phyloP scores from a whole-genome alignment of 2,797 vertebrate species.

The Microhierax caerulescens region DNA sequence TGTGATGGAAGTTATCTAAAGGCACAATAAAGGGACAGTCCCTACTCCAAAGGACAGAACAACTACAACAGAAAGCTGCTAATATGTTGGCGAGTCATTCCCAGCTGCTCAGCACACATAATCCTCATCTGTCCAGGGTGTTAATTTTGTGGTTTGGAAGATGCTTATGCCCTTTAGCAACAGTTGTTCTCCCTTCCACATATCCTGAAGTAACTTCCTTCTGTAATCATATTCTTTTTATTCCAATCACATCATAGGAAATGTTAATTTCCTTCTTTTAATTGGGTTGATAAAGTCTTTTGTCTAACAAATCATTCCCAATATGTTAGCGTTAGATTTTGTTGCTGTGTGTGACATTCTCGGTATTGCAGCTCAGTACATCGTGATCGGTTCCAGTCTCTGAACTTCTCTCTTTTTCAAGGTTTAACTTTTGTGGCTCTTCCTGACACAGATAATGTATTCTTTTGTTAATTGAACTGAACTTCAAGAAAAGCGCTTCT shows the following conservation, averaged over 20 bases:
- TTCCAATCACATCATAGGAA: not conserved
- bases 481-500: not conserved
- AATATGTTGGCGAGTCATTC: not conserved
- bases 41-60: not conserved
- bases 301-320: not conserved
- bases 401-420: not conserved
- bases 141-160: not conserved
- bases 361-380: not conserved
- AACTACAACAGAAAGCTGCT: not conserved
- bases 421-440: not conserved
- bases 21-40: not conserved
- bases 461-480: not conserved
- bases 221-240: not conserved
- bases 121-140: not conserved
- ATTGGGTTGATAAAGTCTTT: conserved; percentile 43
- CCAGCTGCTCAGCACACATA: not conserved
- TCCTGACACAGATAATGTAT: not conserved
- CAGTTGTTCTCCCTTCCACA: not conserved
- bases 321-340: not conserved
- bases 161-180: not conserved
- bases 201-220: not conserved
- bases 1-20: not conserved
- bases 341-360: not conserved
- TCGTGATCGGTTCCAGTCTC: not conserved
- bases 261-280: conserved; percentile 47